phyloP scores from a whole-genome alignment of 2,888 invertebrate genomes.

The Parnassius mnemosyne region DNA sequence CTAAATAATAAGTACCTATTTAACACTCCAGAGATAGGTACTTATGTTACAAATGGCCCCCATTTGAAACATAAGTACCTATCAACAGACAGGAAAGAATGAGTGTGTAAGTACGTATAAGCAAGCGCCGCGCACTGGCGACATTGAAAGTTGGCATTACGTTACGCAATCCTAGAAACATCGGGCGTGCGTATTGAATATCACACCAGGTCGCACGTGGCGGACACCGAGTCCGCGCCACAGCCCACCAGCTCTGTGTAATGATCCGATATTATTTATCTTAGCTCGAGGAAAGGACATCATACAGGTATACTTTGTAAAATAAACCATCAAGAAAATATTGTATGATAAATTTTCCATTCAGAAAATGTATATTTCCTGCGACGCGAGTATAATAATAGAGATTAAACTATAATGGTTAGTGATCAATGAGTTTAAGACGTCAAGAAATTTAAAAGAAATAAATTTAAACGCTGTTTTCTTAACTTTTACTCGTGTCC shows the following conservation, averaged over 20 bases:
- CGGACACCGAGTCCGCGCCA: conserved; percentile 32
- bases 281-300: conserved; percentile 3
- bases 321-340: not conserved
- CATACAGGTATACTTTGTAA: not conserved
- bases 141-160: conserved; percentile 76
- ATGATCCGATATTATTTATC: conserved; percentile 17
- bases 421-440: too few relatives aligned
- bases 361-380: too few relatives aligned
- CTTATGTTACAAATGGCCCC: not conserved
- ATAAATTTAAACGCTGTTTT: too few relatives aligned
- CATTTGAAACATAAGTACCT: not conserved
- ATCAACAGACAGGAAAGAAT: conserved; percentile 7
- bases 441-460: too few relatives aligned
- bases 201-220: conserved; percentile 66
- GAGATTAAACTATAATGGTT: too few relatives aligned
- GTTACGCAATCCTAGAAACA: conserved; percentile 74
- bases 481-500: too few relatives aligned
- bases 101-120: conserved; percentile 22
- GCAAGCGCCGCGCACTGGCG: conserved; percentile 43
- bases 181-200: conserved; percentile 62
- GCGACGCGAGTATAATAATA: too few relatives aligned
- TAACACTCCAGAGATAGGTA: not conserved
- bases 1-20: not conserved
- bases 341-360: not conserved
- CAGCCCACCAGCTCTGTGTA: conserved; percentile 18